Evolutionary conservation across 2,888 invertebrate species (phyloP), one percentile per base, ranked within the genome.

Genomic region (Drosophila phalerata): DNA sequence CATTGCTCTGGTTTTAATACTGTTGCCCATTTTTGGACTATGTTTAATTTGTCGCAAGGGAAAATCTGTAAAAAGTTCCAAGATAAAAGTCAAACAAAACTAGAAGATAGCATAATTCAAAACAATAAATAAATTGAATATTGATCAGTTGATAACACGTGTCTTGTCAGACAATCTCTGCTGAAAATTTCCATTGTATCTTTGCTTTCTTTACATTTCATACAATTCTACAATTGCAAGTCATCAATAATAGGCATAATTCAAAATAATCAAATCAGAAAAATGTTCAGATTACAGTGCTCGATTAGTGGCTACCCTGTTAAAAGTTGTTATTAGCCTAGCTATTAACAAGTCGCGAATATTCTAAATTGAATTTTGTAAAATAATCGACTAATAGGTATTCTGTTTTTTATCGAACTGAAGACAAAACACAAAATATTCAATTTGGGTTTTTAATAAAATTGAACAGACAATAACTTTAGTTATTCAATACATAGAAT

Each of bases 51-150:
- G 48, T 15, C 52, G 65, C 15, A 22, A 17, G 3, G n/a, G 51
- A 0, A 65, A 8, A 8, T 22, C 57, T 5, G 22, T n/a, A 0
- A 72, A 73, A 9, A 64, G 55, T 15, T 38, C 19, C 0, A 45
- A 73, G 8, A n/a, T 25, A 5, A 73, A 73, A 22, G 17, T 45
- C 2, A 75, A 75, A 25, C 51, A 19, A 5, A 47, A 56, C 30
- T 30, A 37, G 28, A 22, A 22, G 4, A 22, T 4, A 2, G 3
- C 22, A 3, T 22, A 22, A 1, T 22, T 22, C 22, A 22, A 22
- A 22, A 22, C 2, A 22, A 22, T 22, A 22, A 22, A 22, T 4
- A 22, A 22, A 3, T 22, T 22, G 22, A 22, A 22, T 22, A 22
- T 22, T 22, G 22, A 22, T 22, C 4, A 22, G 4, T 4, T 22